Evolutionary conservation across 2,888 invertebrate genomes (phyloP).

Genomic region (Cephus pulcher): DNA sequence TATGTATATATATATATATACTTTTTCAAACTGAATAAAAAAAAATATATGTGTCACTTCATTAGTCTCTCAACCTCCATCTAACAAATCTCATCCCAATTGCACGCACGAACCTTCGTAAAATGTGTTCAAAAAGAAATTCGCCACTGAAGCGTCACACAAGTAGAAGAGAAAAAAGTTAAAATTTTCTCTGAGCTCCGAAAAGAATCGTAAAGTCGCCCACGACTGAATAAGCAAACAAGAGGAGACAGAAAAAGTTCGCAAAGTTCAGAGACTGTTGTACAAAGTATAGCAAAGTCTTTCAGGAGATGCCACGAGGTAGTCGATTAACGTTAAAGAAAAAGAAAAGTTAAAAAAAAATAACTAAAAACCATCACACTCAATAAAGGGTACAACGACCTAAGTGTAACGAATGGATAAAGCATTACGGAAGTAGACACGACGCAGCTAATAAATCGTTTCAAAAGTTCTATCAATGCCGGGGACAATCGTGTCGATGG

Average conservation of each 20-base stretch:
- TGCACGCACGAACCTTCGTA: not conserved
- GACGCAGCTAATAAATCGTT: conserved; percentile 60
- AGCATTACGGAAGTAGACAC: conserved; percentile 57
- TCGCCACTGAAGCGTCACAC: not conserved
- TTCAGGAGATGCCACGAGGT: no score
- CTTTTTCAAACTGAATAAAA: not conserved
- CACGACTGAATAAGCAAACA: not conserved
- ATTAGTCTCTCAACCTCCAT: not conserved
- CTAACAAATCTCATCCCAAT: not conserved
- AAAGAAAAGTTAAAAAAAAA: not conserved
- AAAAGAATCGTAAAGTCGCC: not conserved
- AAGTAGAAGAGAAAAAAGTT: not conserved
- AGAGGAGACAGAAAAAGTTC: not conserved
- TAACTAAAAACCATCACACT: not conserved
- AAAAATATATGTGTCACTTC: not conserved
- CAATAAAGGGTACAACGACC: not conserved
- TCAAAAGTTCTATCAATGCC: not conserved
- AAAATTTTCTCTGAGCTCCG: not conserved
- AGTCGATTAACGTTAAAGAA: conserved; percentile 11
- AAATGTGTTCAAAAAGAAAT: not conserved
- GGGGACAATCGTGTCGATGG: not conserved
- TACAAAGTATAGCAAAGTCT: no score
- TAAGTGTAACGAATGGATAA: conserved; percentile 25
- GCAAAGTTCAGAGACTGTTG: not conserved
- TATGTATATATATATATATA: not conserved